Percentiles rank a stretch among this genome's conserved stretches.
These are phyloP conservation scores for Thereva nobilitata DNA, from an alignment of 2,888 invertebrate genomes.

Conservation along the genomic window DNA sequence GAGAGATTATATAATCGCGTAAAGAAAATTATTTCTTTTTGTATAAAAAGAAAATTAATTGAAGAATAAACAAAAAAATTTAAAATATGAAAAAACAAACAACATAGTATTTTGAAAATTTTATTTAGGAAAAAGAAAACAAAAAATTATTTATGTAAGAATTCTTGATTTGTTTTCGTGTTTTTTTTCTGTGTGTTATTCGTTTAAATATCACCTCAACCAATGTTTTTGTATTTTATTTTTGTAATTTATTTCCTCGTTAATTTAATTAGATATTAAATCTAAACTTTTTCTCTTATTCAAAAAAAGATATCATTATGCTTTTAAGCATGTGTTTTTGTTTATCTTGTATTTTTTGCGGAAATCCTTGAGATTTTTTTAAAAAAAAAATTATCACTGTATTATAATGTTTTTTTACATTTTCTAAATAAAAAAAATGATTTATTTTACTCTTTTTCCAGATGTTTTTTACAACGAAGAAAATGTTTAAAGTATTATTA, in stretches of 20 bases:
- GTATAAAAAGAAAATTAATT: not conserved
- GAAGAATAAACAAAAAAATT: conserved; percentile 7
- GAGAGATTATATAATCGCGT: not conserved
- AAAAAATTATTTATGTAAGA: conserved; percentile 26
- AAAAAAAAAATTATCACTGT: too few relatives aligned
- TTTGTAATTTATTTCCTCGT: conserved; percentile 4
- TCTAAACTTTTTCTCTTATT: too few relatives aligned
- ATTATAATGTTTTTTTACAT: too few relatives aligned
- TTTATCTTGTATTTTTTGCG: too few relatives aligned
- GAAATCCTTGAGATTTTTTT: too few relatives aligned
- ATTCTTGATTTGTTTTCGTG: conserved; percentile 28
- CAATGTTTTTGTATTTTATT: conserved; percentile 27
- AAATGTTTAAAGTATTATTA: conserved; percentile 2
- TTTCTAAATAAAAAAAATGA: conserved; percentile 9
- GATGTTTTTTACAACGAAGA: not conserved
- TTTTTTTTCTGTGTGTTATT: conserved; percentile 25
- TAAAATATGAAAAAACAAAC: conserved; percentile 21
- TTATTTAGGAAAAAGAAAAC: conserved; percentile 35
- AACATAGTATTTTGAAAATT: conserved; percentile 34
- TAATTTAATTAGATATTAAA: too few relatives aligned
- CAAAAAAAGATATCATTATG: too few relatives aligned
- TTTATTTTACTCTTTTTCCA: not conserved
- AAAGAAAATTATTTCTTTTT: conserved; percentile 5
- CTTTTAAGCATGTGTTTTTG: too few relatives aligned
- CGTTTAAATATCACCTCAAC: conserved; percentile 36